Evolutionary conservation across 1,140 invertebrate genomes (phyloP), one percentile per base, ranked within the genome.

Genomic region (Mactra quadrangularis): DNA sequence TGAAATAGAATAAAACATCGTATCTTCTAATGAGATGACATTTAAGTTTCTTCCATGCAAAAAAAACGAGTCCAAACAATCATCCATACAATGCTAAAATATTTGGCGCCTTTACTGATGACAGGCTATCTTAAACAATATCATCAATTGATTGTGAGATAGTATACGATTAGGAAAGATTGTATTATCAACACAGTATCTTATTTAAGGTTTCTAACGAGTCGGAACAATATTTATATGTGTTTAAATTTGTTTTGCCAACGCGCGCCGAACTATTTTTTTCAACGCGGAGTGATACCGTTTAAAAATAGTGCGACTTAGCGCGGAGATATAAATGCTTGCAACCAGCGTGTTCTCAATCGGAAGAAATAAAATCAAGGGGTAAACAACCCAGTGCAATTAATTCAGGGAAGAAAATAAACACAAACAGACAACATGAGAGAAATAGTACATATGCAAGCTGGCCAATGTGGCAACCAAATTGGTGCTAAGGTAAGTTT

Each of bases 381-480:
- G 59, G 74, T 64, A 76, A 60, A 62, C 53, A 76, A 60, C 74
- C 74, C 74, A 76, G 35, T 76, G 45, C 50, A 72, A 38, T 57
- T 72, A 45, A 9, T 50, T 45, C 13, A 45, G 41, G 41, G 62
- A 41, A 81, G 31, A 35, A n/a, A 25, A 35, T 29, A 45, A 60
- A 62, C 68, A 33, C 29, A 53, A 11, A 79, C 25, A 68, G 31
- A 7, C 88, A 95, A 94, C 92, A 98, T 98, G 97, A 96, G 97
- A 93, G 97, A 98, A 95, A 98, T 98, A 87, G 96, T 98, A 64
- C 97, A 98, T 91, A 94, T 98, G 74, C 97, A 98, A 93, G 96
- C 96, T 79, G 97, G 97, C 72, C 97, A 98, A 92, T 98, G 97
- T 93, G 97, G 97, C 74, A 98, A 98, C 94, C 97, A 98, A 94